These are phyloP conservation scores for Drosophila quinaria DNA, from an alignment of 2,888 invertebrate species.

Conservation along the genomic window DNA sequence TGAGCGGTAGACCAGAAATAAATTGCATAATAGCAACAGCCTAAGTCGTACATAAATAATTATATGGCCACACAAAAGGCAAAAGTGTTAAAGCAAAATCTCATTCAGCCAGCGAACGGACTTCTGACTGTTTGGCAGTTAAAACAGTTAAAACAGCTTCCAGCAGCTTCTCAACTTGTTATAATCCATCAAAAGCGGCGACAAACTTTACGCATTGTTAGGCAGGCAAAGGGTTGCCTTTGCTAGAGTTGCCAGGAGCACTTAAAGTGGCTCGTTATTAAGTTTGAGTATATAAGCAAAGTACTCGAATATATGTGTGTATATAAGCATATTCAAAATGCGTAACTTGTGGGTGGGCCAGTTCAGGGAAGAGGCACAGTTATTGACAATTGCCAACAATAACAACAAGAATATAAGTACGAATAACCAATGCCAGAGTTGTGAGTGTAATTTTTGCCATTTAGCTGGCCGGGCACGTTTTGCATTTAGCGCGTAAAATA, in stretches of 20 bases:
- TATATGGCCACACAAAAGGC: slow-evolving; percentile 53
- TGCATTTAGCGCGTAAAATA: slow-evolving; percentile 81
- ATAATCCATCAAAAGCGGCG: slow-evolving; percentile 80
- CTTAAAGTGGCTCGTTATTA: slow-evolving; percentile 22
- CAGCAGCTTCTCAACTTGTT: slow-evolving; percentile 48
- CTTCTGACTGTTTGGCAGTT: neutral
- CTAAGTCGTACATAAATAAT: slow-evolving; percentile 65
- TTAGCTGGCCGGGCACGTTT: slow-evolving; percentile 78
- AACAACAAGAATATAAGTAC: slow-evolving; percentile 3
- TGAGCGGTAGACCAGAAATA: slow-evolving; percentile 70
- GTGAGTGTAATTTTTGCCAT: slow-evolving; percentile 71
- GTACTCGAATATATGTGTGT: neutral
- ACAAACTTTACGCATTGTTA: slow-evolving; percentile 81
- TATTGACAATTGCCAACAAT: slow-evolving; percentile 63
- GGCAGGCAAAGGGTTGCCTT: slow-evolving; percentile 53
- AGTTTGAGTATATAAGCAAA: slow-evolving; percentile 1
- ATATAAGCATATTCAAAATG: slow-evolving; percentile 42
- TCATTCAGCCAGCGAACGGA: slow-evolving; percentile 1
- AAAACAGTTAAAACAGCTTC: slow-evolving; percentile 16
- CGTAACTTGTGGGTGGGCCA: slow-evolving; percentile 68
- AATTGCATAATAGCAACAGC: slow-evolving; percentile 69
- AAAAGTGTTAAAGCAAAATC: slow-evolving; percentile 70
- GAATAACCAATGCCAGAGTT: slow-evolving; percentile 13
- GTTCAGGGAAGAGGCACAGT: slow-evolving; percentile 61
- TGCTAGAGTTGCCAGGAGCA: slow-evolving; percentile 39